Percentiles rank a stretch among this genome's conserved stretches.
phyloP scores from a whole-genome alignment of 2,888 invertebrate genomes.

The Pseudococcus longispinus region DNA sequence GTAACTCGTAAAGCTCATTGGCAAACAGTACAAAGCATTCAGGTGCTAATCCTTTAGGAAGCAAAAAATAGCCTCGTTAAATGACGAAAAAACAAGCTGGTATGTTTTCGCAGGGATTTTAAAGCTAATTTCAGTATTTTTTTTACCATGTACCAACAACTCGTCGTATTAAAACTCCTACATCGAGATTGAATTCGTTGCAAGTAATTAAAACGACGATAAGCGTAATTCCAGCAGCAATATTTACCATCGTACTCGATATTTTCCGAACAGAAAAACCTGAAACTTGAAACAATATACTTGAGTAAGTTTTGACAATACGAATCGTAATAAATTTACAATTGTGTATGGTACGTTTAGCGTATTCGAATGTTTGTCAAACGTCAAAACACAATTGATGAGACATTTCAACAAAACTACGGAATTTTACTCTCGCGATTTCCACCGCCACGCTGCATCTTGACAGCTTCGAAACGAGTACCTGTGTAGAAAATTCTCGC shows the following conservation, averaged over 20 bases:
- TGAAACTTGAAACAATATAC: not conserved
- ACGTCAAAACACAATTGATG: conserved; percentile 19
- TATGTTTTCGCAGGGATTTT: not conserved
- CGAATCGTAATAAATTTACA: conserved; percentile 12
- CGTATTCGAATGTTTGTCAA: conserved; percentile 11
- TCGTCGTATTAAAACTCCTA: not conserved
- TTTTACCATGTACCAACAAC: not conserved
- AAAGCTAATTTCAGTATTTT: not conserved
- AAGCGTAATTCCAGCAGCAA: not conserved
- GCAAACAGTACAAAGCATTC: not conserved
- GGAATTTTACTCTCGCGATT: not conserved
- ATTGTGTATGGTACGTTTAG: not conserved
- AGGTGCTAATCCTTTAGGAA: not conserved
- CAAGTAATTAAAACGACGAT: not conserved
- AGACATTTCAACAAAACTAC: conserved; percentile 4
- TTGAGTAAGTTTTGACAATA: not conserved
- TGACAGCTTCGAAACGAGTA: not conserved
- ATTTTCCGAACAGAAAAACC: not conserved
- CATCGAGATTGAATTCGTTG: not conserved
- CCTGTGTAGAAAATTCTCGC: not conserved
- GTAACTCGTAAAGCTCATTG: not conserved
- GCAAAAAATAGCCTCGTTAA: not conserved
- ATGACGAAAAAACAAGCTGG: not conserved
- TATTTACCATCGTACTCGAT: not conserved
- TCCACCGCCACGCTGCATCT: not conserved